phyloP scores from a whole-genome alignment of 2,888 invertebrate genomes.

The Tethea ocularis region DNA sequence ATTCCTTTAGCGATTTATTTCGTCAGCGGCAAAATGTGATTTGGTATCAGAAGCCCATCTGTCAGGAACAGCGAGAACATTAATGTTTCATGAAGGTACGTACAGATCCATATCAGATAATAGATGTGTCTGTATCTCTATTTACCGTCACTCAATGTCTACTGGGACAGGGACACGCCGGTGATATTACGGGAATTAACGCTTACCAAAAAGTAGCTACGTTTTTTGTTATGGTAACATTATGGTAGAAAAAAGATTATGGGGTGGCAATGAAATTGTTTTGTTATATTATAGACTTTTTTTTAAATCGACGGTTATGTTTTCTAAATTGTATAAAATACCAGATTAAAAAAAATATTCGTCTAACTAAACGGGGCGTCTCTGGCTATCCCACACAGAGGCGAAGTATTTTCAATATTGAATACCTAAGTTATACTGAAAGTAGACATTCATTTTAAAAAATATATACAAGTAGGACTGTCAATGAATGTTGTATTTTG shows the following conservation, averaged over 20 bases:
- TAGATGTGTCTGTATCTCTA: constrained; percentile 72
- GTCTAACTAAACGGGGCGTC: too few relatives aligned
- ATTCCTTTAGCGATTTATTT: constrained; percentile 34
- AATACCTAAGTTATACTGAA: too few relatives aligned
- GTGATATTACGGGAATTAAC: constrained; percentile 25
- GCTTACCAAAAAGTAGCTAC: constrained; percentile 20
- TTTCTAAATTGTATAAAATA: too few relatives aligned
- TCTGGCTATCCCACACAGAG: too few relatives aligned
- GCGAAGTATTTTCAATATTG: too few relatives aligned
- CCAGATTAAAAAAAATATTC: too few relatives aligned
- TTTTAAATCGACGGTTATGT: too few relatives aligned
- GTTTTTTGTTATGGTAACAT: constrained; percentile 23
- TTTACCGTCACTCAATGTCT: constrained; percentile 64
- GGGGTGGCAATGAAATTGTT: neutral
- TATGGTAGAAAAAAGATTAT: neutral
- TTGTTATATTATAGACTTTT: too few relatives aligned
- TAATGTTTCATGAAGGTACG: constrained; percentile 77
- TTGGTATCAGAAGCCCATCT: constrained; percentile 72
- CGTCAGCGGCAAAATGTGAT: constrained; percentile 45
- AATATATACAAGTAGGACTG: too few relatives aligned
- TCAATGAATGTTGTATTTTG: too few relatives aligned
- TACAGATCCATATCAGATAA: constrained; percentile 78
- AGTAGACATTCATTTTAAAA: too few relatives aligned
- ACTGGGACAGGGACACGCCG: constrained; percentile 43
- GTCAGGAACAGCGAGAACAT: constrained; percentile 65